A percentile compares a stretch with the other conserved stretches of the same genome.
These are phyloP conservation scores for Ennomos quercinarius DNA, from an alignment of 2,888 invertebrate genomes.

Conservation along the genomic window DNA sequence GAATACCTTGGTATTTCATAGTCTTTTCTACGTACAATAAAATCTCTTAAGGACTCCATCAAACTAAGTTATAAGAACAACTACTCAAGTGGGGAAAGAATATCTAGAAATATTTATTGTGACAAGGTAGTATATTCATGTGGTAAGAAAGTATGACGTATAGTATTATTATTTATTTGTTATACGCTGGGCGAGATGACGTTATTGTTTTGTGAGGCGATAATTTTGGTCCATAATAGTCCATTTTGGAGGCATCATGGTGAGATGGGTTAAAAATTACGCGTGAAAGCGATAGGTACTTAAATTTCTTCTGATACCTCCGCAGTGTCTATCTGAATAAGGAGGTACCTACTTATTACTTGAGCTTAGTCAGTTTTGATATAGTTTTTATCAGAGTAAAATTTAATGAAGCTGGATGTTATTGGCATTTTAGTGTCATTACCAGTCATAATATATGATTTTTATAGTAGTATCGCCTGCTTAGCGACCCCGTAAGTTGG, in stretches of 20 bases:
- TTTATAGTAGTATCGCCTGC: too few relatives aligned
- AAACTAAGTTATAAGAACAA: not conserved
- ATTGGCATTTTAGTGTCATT: conserved; percentile 1
- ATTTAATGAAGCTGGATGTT: too few relatives aligned
- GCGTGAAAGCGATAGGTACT: too few relatives aligned
- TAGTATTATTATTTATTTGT: conserved; percentile 29
- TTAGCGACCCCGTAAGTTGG: too few relatives aligned
- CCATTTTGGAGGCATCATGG: conserved; percentile 16
- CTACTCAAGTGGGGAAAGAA: not conserved
- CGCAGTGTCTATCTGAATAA: too few relatives aligned
- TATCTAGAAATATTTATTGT: not conserved
- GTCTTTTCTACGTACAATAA: not conserved
- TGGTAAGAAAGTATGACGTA: conserved; percentile 4
- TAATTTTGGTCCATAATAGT: conserved; percentile 28
- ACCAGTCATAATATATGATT: too few relatives aligned
- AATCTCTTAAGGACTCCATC: not conserved
- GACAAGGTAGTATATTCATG: conserved; percentile 3
- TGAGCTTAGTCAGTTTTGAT: too few relatives aligned
- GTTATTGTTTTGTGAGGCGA: conserved; percentile 35
- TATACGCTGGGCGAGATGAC: conserved; percentile 29
- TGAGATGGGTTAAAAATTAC: not conserved
- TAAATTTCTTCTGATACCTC: too few relatives aligned
- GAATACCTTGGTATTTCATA: conserved; percentile 22
- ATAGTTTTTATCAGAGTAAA: too few relatives aligned
- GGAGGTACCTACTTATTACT: too few relatives aligned